Conservation (phyloP, 1,140 invertebrate species). For the Sitobion miscanthi region DNA sequence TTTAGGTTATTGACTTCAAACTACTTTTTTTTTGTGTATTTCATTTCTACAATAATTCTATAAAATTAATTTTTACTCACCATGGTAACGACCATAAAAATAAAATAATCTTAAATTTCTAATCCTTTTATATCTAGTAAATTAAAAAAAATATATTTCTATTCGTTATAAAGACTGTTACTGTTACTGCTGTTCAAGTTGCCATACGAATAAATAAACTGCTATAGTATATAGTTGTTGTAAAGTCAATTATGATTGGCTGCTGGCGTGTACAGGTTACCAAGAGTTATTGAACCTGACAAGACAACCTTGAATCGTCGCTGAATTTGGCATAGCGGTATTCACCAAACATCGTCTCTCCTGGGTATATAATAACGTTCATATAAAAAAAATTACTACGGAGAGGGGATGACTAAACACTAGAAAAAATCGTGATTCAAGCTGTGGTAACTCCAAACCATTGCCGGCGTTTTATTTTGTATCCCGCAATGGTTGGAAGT, state of each 20-base stretch:
- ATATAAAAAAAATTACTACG: neutral
- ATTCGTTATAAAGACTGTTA: slow-evolving; percentile 37
- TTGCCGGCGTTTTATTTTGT: slow-evolving; percentile 53
- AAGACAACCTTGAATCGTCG: slow-evolving; percentile 53
- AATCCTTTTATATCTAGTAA: neutral
- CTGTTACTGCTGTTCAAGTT: neutral
- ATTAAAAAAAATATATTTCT: neutral
- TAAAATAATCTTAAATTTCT: neutral
- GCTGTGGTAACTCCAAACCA: slow-evolving; percentile 56
- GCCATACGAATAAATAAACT: no score
- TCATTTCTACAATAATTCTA: neutral
- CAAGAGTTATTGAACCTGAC: slow-evolving; percentile 55
- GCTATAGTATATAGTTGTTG: neutral
- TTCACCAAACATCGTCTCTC: slow-evolving; percentile 21
- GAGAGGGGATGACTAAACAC: slow-evolving; percentile 6
- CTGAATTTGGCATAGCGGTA: slow-evolving; percentile 55
- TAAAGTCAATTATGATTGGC: slow-evolving; percentile 44
- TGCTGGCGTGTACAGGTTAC: slow-evolving; percentile 47
- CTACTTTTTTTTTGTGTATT: neutral
- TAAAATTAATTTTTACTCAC: neutral
- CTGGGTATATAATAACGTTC: slow-evolving; percentile 29
- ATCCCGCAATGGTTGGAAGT: slow-evolving; percentile 56
- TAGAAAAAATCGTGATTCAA: slow-evolving; percentile 45
- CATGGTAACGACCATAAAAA: neutral
- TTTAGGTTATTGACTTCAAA: neutral